phyloP scores from a whole-genome alignment of 1,140 invertebrate genomes.

The Ips nitidus region DNA sequence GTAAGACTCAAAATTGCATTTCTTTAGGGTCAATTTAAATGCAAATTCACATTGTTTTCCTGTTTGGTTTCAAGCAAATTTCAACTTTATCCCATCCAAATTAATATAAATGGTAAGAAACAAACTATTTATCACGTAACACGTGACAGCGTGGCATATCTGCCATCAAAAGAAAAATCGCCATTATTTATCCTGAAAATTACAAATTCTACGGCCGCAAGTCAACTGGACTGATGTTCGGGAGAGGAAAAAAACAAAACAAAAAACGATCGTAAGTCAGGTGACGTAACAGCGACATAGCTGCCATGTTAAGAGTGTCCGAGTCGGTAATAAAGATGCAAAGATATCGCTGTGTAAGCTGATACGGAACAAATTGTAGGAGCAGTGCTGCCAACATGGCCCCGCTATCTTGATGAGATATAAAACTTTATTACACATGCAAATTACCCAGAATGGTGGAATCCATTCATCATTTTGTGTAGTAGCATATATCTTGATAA shows the following conservation, averaged over 20 bases:
- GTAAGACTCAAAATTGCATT: too few relatives aligned
- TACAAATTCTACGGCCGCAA: too few relatives aligned
- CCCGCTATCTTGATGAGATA: conserved; percentile 46
- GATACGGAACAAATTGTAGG: conserved; percentile 51
- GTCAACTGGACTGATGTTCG: too few relatives aligned
- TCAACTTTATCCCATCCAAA: too few relatives aligned
- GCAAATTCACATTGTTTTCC: too few relatives aligned
- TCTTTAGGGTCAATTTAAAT: too few relatives aligned
- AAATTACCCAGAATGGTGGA: conserved; percentile 32
- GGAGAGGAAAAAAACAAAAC: conserved; percentile 8
- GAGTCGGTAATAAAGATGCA: conserved; percentile 47
- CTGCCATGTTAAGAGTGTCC: conserved; percentile 47
- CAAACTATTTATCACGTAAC: too few relatives aligned
- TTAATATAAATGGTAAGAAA: too few relatives aligned
- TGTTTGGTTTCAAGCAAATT: too few relatives aligned
- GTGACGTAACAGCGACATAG: conserved; percentile 43
- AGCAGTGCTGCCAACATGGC: conserved; percentile 47
- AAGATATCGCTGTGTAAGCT: conserved; percentile 47
- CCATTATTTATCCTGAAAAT: too few relatives aligned
- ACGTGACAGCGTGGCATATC: too few relatives aligned
- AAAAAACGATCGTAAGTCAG: conserved; percentile 41
- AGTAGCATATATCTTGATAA: conserved; percentile 33
- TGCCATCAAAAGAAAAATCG: too few relatives aligned
- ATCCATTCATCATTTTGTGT: conserved; percentile 35
- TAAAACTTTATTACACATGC: conserved; percentile 42